Evolutionary conservation across 2,113 vertebrate genomes (phyloP), one percentile per base, ranked within the genome.

Genomic region (Paradoxurus hermaphroditus): DNA sequence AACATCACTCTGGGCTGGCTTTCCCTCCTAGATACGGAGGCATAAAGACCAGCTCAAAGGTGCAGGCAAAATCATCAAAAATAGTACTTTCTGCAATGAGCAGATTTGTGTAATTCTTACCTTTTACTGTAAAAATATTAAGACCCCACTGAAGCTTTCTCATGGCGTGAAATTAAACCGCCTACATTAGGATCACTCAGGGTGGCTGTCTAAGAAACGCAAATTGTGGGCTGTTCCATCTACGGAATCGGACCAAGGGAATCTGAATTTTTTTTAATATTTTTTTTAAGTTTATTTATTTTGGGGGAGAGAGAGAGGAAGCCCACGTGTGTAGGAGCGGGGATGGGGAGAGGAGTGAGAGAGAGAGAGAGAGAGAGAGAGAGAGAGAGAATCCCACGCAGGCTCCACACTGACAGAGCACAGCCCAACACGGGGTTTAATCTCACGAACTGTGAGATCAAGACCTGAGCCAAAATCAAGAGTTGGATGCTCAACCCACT

Each of bases 121-220:
- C 39, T 16, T 87, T 88, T 77, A 82, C 19, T 68, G 29, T 75
- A 86, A 91, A 90, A 84, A 94, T 79, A 92, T 63, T 39, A 90
- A 68, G 82, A 9, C 16, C 29, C 44, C 63, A 75, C 46, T 65
- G 31, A 91, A 88, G 39, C 15, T 73, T 79, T 90, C 75, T 88
- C 75, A 82, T 18, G 73, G 63, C 21, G 27, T 44, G 77, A 51
- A 90, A 82, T 90, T 70, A 86, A 92, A 88, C 31, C 12, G 1
- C n/a, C 63, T 65, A 67, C 41, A 84, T 73, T 31, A 72, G 68
- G 84, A 63, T 86, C 87, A 65, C 21, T 68, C 14, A 46, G 34
- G 21, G 15, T 65, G 46, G 51, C 44, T 59, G n/a, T 56, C 79
- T 41, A 21, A 89, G 82, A 90, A 81, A 77, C 3, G 9, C 46